phyloP scores from a whole-genome alignment of 2,888 invertebrate genomes.

The Linnaemya tessellans region DNA sequence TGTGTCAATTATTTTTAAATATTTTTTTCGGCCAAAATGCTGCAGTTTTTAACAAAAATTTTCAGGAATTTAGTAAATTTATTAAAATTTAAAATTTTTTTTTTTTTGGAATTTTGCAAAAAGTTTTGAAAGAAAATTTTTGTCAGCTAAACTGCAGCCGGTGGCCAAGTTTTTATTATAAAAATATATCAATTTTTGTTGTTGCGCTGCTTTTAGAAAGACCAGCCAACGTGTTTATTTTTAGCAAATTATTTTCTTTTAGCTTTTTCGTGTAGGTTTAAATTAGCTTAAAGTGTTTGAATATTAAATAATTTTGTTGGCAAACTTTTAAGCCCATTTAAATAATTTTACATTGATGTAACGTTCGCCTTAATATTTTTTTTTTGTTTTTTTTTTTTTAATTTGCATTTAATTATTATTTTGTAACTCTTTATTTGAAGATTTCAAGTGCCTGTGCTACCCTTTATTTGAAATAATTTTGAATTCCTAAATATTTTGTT shows the following conservation, averaged over 20 bases:
- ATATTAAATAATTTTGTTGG: too few species aligned
- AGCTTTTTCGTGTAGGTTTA: neutral
- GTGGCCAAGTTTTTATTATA: neutral
- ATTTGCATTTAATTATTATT: neutral
- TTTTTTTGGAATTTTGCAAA: too few species aligned
- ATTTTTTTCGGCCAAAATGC: too few species aligned
- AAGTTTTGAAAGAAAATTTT: neutral
- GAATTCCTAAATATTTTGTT: neutral
- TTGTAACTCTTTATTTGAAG: slow-evolving; percentile 47
- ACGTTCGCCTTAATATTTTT: neutral
- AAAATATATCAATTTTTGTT: neutral
- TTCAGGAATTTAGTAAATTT: too few species aligned
- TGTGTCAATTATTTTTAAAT: too few species aligned
- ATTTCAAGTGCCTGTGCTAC: slow-evolving; percentile 68
- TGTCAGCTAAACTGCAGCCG: neutral
- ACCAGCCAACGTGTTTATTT: neutral
- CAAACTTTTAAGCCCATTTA: neutral
- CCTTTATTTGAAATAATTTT: slow-evolving; percentile 23
- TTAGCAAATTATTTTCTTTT: fast-evolving
- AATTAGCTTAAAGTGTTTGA: too few species aligned
- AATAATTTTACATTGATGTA: neutral
- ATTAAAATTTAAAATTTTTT: too few species aligned
- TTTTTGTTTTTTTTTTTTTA: slow-evolving; percentile 2
- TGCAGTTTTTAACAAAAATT: too few species aligned
- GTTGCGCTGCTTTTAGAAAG: neutral